Conservation (phyloP, 64 coral and sea anemone genomes). For the Porites australiensis region DNA sequence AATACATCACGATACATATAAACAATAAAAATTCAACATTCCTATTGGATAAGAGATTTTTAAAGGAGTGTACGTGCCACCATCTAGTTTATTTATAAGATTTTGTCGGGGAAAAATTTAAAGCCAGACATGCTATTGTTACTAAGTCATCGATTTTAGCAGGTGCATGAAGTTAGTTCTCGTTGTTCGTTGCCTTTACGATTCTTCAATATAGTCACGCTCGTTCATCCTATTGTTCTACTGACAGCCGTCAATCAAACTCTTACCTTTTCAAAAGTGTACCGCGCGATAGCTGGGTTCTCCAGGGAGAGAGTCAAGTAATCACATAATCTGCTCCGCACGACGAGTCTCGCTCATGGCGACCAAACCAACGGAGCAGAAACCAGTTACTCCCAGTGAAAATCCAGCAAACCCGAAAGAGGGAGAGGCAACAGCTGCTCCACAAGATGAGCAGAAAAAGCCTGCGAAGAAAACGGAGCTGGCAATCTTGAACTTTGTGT, state of each 20-base stretch:
- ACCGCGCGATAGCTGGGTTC: neutral
- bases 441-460: conserved; percentile 17
- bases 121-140: neutral
- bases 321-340: no score
- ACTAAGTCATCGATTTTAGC: neutral
- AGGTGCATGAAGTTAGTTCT: neutral
- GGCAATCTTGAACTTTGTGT: conserved; percentile 86
- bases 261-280: neutral
- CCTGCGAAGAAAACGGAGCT: conserved; percentile 70
- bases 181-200: neutral
- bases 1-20: neutral
- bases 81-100: neutral
- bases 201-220: neutral
- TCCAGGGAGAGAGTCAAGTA: neutral
- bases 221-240: neutral
- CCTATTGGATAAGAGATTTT: neutral
- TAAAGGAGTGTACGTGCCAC: neutral
- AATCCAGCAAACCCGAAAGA: neutral
- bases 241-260: conserved; percentile 24
- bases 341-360: neutral
- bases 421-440: neutral
- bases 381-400: neutral
- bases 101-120: neutral
- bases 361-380: neutral
- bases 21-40: neutral